Percentiles rank a stretch among this genome's conserved stretches.
Conservation (phyloP, 2,797 vertebrate genomes). For the Sebastes ruberrimus region DNA sequence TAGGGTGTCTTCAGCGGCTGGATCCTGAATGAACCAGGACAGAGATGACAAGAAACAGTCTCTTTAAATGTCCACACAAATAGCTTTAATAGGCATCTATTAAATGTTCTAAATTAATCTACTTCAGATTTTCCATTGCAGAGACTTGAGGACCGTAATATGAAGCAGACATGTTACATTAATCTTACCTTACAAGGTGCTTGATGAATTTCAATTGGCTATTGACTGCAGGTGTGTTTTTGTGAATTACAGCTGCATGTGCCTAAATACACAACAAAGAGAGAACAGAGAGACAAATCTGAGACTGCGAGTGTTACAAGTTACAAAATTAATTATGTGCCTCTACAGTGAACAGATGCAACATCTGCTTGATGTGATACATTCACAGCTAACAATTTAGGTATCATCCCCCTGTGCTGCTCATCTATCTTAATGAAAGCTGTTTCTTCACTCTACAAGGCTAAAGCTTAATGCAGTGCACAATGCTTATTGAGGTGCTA, state of each 20-base stretch:
- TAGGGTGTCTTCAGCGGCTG: constrained; percentile 90
- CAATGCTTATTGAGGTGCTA: not conserved
- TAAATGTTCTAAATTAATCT: not conserved
- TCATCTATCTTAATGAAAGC: not conserved
- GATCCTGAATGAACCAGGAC: constrained; percentile 78
- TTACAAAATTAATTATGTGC: fast-evolving
- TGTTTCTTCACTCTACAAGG: not conserved
- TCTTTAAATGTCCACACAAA: not conserved
- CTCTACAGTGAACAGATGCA: not conserved
- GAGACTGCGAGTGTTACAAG: not conserved
- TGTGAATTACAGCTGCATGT: constrained; percentile 88
- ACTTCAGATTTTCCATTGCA: not conserved
- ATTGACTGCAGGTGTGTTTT: constrained; percentile 95
- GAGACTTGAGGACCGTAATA: not conserved
- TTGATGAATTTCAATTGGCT: constrained; percentile 89
- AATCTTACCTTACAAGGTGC: constrained; percentile 92
- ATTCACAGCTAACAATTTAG: not conserved
- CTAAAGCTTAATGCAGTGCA: not conserved
- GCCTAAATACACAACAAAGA: constrained; percentile 72
- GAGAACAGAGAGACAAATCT: not conserved
- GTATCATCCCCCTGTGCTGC: not conserved
- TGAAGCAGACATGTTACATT: not conserved
- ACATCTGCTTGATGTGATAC: not conserved
- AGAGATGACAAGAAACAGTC: not conserved
- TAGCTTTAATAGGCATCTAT: not conserved